A percentile compares a stretch with the other conserved stretches of the same genome.
These are phyloP conservation scores for Esox lucius DNA, from an alignment of 2,797 vertebrate species.

Conservation along the genomic window DNA sequence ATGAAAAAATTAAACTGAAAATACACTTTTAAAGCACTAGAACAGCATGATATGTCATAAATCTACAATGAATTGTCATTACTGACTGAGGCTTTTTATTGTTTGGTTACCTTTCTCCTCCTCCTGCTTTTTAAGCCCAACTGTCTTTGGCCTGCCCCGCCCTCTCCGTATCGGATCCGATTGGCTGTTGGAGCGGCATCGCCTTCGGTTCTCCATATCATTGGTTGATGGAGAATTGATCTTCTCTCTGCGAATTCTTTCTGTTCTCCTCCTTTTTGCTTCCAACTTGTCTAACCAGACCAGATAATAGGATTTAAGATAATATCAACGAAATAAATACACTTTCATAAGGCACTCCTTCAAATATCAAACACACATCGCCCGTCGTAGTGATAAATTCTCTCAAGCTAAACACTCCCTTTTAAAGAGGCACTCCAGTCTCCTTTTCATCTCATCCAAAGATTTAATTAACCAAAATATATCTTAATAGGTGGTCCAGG, in stretches of 20 bases:
- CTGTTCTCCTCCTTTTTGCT: slow-evolving; percentile 90
- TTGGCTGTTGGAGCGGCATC: slow-evolving; percentile 89
- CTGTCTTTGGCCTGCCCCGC: slow-evolving; percentile 89
- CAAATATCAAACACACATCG: neutral
- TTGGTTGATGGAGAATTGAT: slow-evolving; percentile 85
- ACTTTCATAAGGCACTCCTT: neutral
- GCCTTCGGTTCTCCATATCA: slow-evolving; percentile 90
- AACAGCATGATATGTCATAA: neutral
- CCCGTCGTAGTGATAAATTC: neutral
- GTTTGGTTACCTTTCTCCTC: slow-evolving; percentile 88
- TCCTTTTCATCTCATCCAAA: slow-evolving; percentile 21
- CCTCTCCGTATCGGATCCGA: slow-evolving; percentile 92
- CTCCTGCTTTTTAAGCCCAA: slow-evolving; percentile 90
- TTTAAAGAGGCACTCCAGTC: neutral
- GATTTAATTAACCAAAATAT: neutral
- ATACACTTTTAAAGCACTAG: neutral
- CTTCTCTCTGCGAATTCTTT: slow-evolving; percentile 89
- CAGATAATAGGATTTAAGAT: slow-evolving; percentile 44
- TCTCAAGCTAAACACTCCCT: neutral
- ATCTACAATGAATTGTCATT: neutral
- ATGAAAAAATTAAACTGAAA: neutral
- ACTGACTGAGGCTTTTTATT: neutral
- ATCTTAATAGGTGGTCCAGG: too few species aligned
- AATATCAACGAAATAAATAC: neutral
- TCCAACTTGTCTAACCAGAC: slow-evolving; percentile 84